Percentiles rank a stretch among this genome's conserved stretches.
These are phyloP conservation scores for Pteropus rufus DNA, from an alignment of 2,797 vertebrate genomes.

Conservation along the genomic window DNA sequence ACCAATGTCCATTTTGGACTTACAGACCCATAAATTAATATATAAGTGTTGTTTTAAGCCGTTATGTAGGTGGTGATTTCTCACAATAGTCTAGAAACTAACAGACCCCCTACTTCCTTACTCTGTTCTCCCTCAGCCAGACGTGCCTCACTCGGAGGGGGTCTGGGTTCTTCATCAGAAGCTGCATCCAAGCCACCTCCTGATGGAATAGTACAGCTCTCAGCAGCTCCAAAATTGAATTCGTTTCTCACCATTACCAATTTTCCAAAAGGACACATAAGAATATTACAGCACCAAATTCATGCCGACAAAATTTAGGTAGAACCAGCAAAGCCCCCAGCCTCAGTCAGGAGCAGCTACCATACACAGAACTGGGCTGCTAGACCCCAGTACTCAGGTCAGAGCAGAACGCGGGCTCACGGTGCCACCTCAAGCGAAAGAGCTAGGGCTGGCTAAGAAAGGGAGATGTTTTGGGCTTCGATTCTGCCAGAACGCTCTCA, in stretches of 20 bases:
- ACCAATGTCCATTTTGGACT: too few species aligned
- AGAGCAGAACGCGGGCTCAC: background rate
- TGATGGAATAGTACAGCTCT: background rate
- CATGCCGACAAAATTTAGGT: background rate
- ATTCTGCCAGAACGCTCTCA: background rate
- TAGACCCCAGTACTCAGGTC: rapidly evolving
- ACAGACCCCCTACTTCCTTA: too few species aligned
- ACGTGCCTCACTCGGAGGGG: background rate
- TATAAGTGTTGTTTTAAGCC: background rate
- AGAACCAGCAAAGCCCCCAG: rapidly evolving
- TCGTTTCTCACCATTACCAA: background rate
- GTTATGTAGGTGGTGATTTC: background rate
- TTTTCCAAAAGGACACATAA: background rate
- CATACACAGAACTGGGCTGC: rapidly evolving
- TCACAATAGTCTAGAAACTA: background rate
- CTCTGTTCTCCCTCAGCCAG: background rate
- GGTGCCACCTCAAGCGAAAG: background rate
- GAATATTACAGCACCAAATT: background rate
- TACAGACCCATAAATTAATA: background rate
- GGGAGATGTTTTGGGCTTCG: background rate
- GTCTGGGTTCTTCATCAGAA: background rate
- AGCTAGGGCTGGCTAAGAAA: background rate
- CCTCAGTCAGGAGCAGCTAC: background rate
- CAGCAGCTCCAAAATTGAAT: background rate
- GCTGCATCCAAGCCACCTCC: too few species aligned